Evolutionary conservation across 2,888 invertebrate genomes (phyloP), one percentile per base, ranked within the genome.

Genomic region (Zygogramma bicolorata): DNA sequence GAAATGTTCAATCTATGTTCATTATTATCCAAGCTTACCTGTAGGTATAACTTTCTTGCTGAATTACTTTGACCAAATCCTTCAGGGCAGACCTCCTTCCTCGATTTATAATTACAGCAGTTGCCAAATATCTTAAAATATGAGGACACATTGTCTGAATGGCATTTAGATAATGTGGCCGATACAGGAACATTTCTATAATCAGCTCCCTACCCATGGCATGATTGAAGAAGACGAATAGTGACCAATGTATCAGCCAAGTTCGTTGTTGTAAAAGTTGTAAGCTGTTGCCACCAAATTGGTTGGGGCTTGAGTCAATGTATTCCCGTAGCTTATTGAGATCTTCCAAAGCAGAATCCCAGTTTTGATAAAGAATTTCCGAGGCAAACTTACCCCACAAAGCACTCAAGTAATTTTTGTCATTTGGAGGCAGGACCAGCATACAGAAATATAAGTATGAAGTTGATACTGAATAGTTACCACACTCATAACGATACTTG

Each of bases 71-170:
- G 13, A 99, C 97, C 65, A 99, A 91, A 88, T 99, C 98, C 86
- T 98, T 98, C 65, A 99, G 90, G 0, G 97, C 96, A 78, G 95
- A 94, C 69, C 96, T 90, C 61, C 96, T 90, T 0, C 95, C 93
- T 80, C 97, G 92, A 88, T 97, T 98, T 71, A 97, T 98, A 81
- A 99, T 97, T 25, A 99, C 99, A 57, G 99, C 99, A 18, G 98
- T 97, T 5, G 99, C 97, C 88, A 99, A 89, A 86, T 99, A 99
- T 57, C 99, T 93, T 79, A 99, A 91, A 81, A 99, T 96, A 85
- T 99, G 99, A 0, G 99, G 99, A 83, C 99, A 99, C 93, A 97
- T 96, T 0, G 99, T 99, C 89, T 99, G 99, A 80, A 99, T 98
- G 34, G 99, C 98, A 87, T 99, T 99, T 86, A 99, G 89, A 87